These are phyloP conservation scores for Drosophila paramelanica DNA, from an alignment of 2,888 invertebrate species.

Conservation along the genomic window DNA sequence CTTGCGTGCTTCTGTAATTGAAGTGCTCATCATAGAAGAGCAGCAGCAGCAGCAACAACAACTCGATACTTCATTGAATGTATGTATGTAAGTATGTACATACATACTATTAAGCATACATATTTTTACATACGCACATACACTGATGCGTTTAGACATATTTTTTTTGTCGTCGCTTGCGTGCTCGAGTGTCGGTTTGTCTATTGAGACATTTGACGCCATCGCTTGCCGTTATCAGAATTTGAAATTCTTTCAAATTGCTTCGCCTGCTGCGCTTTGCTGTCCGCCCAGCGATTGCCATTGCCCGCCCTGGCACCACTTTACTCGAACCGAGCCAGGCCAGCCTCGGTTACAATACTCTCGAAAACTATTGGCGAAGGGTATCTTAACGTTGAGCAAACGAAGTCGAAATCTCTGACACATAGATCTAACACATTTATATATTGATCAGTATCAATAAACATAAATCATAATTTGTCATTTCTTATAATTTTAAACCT, in stretches of 20 bases:
- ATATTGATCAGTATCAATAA: no score
- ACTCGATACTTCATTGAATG: conserved; percentile 72
- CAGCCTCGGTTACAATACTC: conserved; percentile 26
- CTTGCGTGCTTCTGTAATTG: conserved; percentile 78
- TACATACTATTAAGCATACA: conserved; percentile 35
- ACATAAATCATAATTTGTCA: no score
- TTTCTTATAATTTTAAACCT: no score
- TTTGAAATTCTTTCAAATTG: conserved; percentile 65
- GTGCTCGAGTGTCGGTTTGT: conserved; percentile 67
- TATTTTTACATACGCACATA: conserved; percentile 1
- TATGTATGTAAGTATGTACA: conserved; percentile 36
- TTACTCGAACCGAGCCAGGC: conserved; percentile 5
- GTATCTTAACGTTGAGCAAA: no score
- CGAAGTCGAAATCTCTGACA: no score
- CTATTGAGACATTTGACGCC: conserved; percentile 79
- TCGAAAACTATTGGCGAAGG: no score
- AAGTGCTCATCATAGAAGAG: conserved; percentile 65
- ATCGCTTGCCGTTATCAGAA: conserved; percentile 52
- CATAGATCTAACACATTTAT: no score
- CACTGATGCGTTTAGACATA: conserved; percentile 1
- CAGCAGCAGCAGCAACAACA: conserved; percentile 24
- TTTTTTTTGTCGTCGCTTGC: conserved; percentile 38
- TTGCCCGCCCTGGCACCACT: conserved; percentile 53
- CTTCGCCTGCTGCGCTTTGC: conserved; percentile 58
- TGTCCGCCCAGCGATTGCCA: conserved; percentile 47